Percentiles rank a stretch among this genome's conserved stretches.
phyloP scores from a whole-genome alignment of 1,140 invertebrate genomes.

The Tribolium castaneum region DNA sequence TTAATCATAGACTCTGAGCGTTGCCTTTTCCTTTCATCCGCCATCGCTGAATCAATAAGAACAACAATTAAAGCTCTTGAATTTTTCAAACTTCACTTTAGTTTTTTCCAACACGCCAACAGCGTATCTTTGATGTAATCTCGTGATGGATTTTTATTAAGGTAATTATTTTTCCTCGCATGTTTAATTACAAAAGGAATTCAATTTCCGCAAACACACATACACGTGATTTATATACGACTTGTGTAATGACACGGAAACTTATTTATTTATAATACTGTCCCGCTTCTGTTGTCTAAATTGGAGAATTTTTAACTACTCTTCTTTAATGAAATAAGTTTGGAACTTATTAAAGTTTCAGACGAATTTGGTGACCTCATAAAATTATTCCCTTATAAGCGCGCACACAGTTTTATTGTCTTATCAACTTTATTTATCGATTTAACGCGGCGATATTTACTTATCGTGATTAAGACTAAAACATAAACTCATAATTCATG shows the following conservation, averaged over 20 bases:
- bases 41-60: slow-evolving; percentile 47
- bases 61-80: slow-evolving; percentile 17
- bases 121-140: not conserved
- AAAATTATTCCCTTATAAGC: not conserved
- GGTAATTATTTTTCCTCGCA: slow-evolving; percentile 24
- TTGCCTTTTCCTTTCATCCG: slow-evolving; percentile 51
- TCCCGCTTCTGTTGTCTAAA: not conserved
- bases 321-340: slow-evolving; percentile 14
- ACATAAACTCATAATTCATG: not conserved
- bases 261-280: not conserved
- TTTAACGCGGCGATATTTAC: not conserved
- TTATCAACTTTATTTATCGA: slow-evolving; percentile 15
- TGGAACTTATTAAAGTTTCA: slow-evolving; percentile 12
- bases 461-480: not conserved
- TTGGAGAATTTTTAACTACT: not conserved
- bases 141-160: slow-evolving; percentile 30
- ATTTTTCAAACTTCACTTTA: not conserved
- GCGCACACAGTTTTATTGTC: not conserved
- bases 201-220: slow-evolving; percentile 10
- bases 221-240: slow-evolving; percentile 16
- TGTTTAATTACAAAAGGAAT: slow-evolving; percentile 21
- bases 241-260: not conserved
- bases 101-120: not conserved
- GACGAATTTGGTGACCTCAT: not conserved
- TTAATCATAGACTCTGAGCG: slow-evolving; percentile 56